Evolutionary conservation across 2,888 invertebrate species (phyloP).

Genomic region (Venusia cambrica): DNA sequence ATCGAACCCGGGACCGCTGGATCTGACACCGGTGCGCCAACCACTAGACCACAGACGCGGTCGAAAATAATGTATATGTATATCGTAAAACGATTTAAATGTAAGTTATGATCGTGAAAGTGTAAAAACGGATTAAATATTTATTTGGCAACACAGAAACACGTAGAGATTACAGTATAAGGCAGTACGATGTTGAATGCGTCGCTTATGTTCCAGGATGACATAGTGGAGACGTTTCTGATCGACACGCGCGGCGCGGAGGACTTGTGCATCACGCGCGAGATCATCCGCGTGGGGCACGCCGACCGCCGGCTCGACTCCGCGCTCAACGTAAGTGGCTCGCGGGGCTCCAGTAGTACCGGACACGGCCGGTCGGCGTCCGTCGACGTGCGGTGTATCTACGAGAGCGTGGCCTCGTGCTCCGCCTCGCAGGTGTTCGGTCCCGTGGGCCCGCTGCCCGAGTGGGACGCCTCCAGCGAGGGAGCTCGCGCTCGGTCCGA

Average conservation of each 20-base stretch:
- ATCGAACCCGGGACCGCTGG: too few species aligned
- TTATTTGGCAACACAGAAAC: too few species aligned
- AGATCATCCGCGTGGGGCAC: constrained; percentile 69
- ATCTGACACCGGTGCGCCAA: too few species aligned
- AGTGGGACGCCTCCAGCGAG: too few species aligned
- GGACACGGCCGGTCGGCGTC: constrained; percentile 1
- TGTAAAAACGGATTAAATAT: too few species aligned
- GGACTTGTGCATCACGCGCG: constrained; percentile 73
- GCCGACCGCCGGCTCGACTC: constrained; percentile 58
- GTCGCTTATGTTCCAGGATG: constrained; percentile 47
- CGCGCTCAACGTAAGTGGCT: constrained; percentile 50
- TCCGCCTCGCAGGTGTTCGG: constrained; percentile 37
- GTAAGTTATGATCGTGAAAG: too few species aligned
- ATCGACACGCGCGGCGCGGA: constrained; percentile 70
- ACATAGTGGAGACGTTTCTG: constrained; percentile 63
- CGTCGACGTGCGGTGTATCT: constrained; percentile 12
- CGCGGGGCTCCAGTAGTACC: constrained; percentile 23
- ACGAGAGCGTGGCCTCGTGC: constrained; percentile 11
- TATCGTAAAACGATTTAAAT: too few species aligned
- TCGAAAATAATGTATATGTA: too few species aligned
- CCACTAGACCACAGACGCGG: too few species aligned
- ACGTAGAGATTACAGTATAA: too few species aligned
- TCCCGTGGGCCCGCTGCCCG: constrained; percentile 41
- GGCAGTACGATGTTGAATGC: too few species aligned
- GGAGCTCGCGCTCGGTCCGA: too few species aligned